Evolutionary conservation across 2,797 vertebrate species (phyloP).

Genomic region (Poeciliopsis paucimaculata): DNA sequence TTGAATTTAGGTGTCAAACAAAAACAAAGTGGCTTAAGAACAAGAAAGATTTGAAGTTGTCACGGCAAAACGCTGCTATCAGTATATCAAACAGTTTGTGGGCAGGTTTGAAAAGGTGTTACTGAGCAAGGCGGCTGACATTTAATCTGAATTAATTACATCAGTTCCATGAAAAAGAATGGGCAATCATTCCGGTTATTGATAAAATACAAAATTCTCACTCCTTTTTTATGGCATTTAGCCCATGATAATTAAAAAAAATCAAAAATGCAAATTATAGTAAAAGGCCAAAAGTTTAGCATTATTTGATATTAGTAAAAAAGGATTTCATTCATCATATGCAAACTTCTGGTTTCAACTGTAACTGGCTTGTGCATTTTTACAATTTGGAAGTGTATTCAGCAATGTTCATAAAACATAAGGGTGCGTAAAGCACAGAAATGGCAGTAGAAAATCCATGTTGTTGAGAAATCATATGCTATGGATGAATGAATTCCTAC

Average conservation of each 20-base stretch:
- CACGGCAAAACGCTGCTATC: neutral
- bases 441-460: constrained; percentile 7
- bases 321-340: neutral
- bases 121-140: neutral
- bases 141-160: neutral
- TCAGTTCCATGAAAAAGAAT: neutral
- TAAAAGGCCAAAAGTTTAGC: neutral
- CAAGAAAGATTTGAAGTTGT: neutral
- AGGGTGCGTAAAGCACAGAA: neutral
- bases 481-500: constrained; percentile 29
- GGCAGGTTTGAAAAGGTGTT: neutral
- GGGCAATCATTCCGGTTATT: neutral
- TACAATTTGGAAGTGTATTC: neutral
- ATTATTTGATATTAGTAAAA: neutral
- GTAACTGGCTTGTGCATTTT: neutral
- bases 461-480: constrained; percentile 3
- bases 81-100: neutral
- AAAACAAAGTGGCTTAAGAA: neutral
- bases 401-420: neutral
- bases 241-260: neutral
- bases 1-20: neutral
- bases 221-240: neutral
- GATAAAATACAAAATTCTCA: neutral
- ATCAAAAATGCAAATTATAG: neutral
- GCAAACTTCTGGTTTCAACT: neutral